Evolutionary conservation across 2,113 vertebrate genomes (phyloP).

Genomic region (Colius striatus): DNA sequence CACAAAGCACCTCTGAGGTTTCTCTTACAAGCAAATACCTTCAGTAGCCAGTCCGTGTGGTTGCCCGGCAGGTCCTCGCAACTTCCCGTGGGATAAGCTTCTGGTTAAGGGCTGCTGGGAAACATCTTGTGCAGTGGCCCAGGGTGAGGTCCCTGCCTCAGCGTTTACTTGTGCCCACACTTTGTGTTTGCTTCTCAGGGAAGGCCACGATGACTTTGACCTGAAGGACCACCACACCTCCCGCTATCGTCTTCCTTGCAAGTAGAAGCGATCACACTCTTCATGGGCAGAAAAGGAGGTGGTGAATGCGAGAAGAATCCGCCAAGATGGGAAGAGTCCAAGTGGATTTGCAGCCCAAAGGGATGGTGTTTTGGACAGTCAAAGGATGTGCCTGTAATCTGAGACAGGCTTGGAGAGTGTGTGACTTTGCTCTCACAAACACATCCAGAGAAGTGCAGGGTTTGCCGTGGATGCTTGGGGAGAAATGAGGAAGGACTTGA

Average conservation of each 20-base stretch:
- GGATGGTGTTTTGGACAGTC: conserved; percentile 48
- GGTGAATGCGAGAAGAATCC: background rate
- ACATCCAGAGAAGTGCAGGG: background rate
- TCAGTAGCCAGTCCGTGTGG: background rate
- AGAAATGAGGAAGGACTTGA: background rate
- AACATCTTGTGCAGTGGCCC: background rate
- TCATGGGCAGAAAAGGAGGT: background rate
- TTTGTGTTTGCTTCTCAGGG: conserved; percentile 77
- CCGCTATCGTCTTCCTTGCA: conserved; percentile 79
- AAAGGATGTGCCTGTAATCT: background rate
- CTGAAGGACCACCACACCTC: conserved; percentile 87
- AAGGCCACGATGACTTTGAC: conserved; percentile 93
- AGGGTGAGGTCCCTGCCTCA: background rate
- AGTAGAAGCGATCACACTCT: conserved; percentile 6
- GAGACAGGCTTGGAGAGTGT: background rate
- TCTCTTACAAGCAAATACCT: background rate
- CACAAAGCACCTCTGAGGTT: background rate
- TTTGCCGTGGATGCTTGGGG: background rate
- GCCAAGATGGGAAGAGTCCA: background rate
- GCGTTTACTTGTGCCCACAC: background rate
- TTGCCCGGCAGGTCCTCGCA: background rate
- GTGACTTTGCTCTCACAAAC: background rate
- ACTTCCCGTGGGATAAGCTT: background rate
- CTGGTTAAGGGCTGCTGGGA: background rate
- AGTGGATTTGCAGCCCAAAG: conserved; percentile 7